Conservation (phyloP, 1,140 invertebrate species). For the Listronotus oregonensis region DNA sequence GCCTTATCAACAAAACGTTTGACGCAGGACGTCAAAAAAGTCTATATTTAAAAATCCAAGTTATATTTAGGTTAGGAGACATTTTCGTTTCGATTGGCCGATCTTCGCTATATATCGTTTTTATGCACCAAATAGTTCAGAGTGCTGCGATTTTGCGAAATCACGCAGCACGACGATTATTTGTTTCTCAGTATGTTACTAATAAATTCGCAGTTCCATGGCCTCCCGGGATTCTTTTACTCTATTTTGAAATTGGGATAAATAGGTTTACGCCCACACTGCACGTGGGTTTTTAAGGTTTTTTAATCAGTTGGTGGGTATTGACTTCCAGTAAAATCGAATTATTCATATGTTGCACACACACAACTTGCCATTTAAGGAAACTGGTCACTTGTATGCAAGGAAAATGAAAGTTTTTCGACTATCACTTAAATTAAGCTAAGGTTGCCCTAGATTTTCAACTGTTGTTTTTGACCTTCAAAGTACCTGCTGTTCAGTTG, state of each 20-base stretch:
- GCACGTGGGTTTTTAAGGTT: conserved; percentile 25
- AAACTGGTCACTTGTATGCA: conserved; percentile 24
- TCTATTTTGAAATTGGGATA: conserved; percentile 24
- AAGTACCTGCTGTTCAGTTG: neutral
- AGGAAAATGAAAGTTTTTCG: conserved; percentile 17
- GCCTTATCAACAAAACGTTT: conserved; percentile 23
- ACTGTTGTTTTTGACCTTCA: conserved; percentile 6
- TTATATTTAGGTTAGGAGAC: conserved; percentile 39
- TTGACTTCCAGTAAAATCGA: conserved; percentile 25
- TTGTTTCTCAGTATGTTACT: conserved; percentile 1
- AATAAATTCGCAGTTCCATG: neutral
- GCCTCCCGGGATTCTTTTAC: neutral
- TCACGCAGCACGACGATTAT: neutral
- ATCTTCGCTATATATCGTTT: conserved; percentile 7
- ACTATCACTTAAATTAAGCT: neutral
- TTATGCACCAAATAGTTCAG: conserved; percentile 12
- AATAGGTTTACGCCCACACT: conserved; percentile 32
- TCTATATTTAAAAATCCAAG: conserved; percentile 33
- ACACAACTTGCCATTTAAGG: conserved; percentile 22
- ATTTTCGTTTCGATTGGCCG: conserved; percentile 6
- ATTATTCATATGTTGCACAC: conserved; percentile 2
- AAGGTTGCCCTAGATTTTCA: conserved; percentile 1
- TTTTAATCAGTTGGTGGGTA: conserved; percentile 29
- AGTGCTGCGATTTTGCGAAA: conserved; percentile 4
- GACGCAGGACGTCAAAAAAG: conserved; percentile 19